Conservation (phyloP, 1,140 invertebrate species). For the Temnothorax curvispinosus region DNA sequence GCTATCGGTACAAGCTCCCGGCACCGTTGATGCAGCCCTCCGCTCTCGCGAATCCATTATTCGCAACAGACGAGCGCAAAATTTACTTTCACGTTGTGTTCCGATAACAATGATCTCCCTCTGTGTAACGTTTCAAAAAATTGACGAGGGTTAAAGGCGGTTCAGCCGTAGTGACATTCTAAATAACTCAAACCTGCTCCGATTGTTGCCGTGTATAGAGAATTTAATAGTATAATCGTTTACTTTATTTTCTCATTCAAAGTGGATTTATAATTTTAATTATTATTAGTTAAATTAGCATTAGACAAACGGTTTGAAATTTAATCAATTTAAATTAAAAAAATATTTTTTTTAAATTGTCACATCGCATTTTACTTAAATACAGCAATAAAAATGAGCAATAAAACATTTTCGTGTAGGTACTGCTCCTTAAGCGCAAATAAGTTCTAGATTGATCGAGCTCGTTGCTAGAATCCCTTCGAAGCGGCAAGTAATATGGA, state of each 20-base stretch:
- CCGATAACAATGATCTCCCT: conserved; percentile 50
- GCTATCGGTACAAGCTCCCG: conserved; percentile 62
- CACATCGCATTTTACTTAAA: background rate
- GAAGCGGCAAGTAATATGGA: conserved; percentile 63
- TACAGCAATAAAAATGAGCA: conserved; percentile 12
- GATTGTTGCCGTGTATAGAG: background rate
- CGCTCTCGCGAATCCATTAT: conserved; percentile 53
- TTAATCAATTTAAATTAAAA: background rate
- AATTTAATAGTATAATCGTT: background rate
- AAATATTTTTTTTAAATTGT: background rate
- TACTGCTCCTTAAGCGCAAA: conserved; percentile 51
- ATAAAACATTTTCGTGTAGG: conserved; percentile 16
- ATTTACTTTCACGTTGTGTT: conserved; percentile 56
- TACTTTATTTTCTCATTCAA: background rate
- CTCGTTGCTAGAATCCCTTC: conserved; percentile 53
- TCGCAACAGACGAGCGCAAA: conserved; percentile 45
- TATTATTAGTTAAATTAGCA: background rate
- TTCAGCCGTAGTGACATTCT: background rate
- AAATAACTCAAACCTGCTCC: background rate
- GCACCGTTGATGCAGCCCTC: conserved; percentile 52
- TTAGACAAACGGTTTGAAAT: background rate
- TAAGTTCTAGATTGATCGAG: conserved; percentile 62
- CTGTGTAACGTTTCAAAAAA: conserved; percentile 7
- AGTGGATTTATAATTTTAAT: background rate
- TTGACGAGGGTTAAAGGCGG: background rate